phyloP scores from a whole-genome alignment of 2,113 vertebrate genomes.

The Alouatta palliata region DNA sequence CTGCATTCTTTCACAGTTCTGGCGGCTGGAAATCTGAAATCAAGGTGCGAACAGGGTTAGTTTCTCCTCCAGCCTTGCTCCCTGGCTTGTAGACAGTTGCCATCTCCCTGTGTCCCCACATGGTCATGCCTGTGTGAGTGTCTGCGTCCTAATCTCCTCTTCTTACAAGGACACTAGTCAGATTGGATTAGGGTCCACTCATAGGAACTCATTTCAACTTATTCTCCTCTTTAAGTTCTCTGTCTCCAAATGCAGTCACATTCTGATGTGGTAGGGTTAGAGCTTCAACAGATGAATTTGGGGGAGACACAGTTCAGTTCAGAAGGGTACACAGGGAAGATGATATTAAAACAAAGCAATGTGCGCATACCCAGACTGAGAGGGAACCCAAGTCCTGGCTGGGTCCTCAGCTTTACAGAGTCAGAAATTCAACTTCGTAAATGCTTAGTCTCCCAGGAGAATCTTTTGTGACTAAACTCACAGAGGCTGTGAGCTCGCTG shows the following conservation, averaged over 20 bases:
- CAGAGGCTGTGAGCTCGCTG: not conserved
- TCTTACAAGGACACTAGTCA: not conserved
- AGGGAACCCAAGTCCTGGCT: not conserved
- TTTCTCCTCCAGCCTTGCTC: not conserved
- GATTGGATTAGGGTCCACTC: not conserved
- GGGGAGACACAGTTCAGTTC: not conserved
- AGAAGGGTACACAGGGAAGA: not conserved
- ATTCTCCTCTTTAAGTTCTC: not conserved
- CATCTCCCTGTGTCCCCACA: not conserved
- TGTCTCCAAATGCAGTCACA: not conserved
- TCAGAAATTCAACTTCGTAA: not conserved
- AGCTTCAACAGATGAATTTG: not conserved
- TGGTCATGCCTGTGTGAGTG: not conserved
- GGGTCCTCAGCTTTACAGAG: not conserved
- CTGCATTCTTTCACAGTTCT: not conserved
- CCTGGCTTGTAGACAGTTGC: not conserved
- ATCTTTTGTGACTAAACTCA: not conserved
- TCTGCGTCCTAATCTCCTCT: not conserved
- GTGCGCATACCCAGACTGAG: not conserved
- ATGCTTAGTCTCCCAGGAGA: not conserved
- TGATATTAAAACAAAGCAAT: not conserved
- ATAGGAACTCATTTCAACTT: not conserved
- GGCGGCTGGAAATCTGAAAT: not conserved
- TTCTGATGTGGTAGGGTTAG: not conserved
- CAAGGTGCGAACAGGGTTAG: not conserved